Conservation (phyloP, 2,797 vertebrate genomes). For the Buphagus erythrorhynchus region DNA sequence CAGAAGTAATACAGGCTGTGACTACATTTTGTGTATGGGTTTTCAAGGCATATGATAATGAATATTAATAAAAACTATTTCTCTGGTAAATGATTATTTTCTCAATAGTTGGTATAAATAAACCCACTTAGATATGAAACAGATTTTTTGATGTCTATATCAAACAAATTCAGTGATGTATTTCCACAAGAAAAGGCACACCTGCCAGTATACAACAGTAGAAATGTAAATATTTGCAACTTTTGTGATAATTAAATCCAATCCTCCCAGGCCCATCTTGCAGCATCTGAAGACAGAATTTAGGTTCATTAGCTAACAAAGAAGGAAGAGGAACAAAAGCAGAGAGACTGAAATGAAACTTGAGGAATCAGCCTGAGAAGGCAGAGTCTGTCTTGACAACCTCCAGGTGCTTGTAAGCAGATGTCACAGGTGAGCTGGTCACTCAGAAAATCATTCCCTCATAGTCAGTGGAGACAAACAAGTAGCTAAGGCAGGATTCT, state of each 20-base stretch:
- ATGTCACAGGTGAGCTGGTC: neutral
- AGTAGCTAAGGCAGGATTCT: neutral
- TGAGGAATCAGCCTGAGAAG: neutral
- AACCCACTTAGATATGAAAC: constrained; percentile 14
- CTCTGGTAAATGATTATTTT: neutral
- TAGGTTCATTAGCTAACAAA: neutral
- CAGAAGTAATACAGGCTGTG: neutral
- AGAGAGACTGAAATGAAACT: neutral
- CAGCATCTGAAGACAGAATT: neutral
- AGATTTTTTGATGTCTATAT: constrained; percentile 48
- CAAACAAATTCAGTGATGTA: neutral
- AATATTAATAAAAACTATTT: constrained; percentile 48
- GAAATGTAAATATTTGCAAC: constrained; percentile 47
- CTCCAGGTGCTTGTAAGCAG: neutral
- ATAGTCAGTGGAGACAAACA: neutral
- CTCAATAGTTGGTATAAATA: constrained; percentile 33
- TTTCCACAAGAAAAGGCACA: constrained; percentile 43
- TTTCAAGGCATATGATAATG: constrained; percentile 40
- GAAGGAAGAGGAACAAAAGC: neutral
- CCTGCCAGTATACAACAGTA: neutral
- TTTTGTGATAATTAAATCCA: constrained; percentile 8
- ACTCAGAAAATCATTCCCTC: neutral
- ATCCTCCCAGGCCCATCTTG: neutral
- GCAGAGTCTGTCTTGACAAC: neutral
- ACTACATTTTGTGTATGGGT: neutral